These are phyloP conservation scores for Drosophila gaucha DNA, from an alignment of 2,888 invertebrate species.

Conservation along the genomic window DNA sequence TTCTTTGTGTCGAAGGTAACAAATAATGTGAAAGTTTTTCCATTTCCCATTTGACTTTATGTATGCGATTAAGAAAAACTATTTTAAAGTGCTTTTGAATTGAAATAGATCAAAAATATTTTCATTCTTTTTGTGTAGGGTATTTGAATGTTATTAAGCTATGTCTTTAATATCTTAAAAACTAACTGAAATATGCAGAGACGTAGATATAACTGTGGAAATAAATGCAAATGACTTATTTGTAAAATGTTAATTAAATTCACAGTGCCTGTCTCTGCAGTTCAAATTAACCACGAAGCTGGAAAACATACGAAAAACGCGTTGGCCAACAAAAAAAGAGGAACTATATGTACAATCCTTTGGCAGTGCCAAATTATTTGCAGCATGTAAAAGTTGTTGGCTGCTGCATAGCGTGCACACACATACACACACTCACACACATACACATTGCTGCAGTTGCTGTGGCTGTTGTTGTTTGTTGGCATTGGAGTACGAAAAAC, in stretches of 20 bases:
- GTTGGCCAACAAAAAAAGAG: conserved; percentile 45
- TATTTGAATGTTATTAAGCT: too few relatives aligned
- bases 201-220: too few relatives aligned
- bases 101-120: not conserved
- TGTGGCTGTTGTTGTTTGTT: conserved; percentile 29
- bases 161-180: too few relatives aligned
- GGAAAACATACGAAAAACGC: conserved; percentile 15
- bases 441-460: conserved; percentile 18
- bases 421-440: conserved; percentile 7
- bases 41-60: not conserved
- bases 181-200: not conserved
- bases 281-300: conserved; percentile 17
- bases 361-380: conserved; percentile 63
- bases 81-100: not conserved
- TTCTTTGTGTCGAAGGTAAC: not conserved
- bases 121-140: too few relatives aligned
- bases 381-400: conserved; percentile 40
- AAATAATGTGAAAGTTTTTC: conserved; percentile 13
- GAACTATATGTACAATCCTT: conserved; percentile 50
- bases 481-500: conserved; percentile 43
- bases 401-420: conserved; percentile 8
- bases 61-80: conserved; percentile 3
- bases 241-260: conserved; percentile 60
- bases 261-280: conserved; percentile 11
- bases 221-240: not conserved